Conservation (phyloP, 1,140 invertebrate genomes). For the Drosophila equinoxialis region DNA sequence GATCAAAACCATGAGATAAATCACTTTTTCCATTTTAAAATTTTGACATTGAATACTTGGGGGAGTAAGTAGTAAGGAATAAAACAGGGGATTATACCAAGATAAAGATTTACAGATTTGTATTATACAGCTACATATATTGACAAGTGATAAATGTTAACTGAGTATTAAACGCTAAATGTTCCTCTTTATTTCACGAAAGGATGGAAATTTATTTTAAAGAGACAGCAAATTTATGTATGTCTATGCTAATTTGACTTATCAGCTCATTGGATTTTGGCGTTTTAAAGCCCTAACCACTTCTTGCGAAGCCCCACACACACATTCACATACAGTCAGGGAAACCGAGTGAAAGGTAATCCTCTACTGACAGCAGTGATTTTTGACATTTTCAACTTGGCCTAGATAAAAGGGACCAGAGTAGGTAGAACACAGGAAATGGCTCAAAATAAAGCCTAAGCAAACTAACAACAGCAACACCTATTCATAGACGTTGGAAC, state of each 20-base stretch:
- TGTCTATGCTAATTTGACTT: conserved; percentile 71
- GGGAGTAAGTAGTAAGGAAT: no score
- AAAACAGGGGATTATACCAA: neutral
- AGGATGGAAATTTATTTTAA: conserved; percentile 29
- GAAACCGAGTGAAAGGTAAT: conserved; percentile 31
- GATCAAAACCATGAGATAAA: neutral
- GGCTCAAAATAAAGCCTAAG: conserved; percentile 67
- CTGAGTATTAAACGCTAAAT: conserved; percentile 40
- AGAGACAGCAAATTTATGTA: conserved; percentile 36
- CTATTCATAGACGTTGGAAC: conserved; percentile 12
- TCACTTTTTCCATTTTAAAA: neutral
- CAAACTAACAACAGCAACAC: conserved; percentile 67
- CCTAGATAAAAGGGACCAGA: conserved; percentile 1
- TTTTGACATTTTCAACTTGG: conserved; percentile 63
- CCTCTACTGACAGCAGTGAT: conserved; percentile 52
- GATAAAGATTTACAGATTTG: conserved; percentile 11
- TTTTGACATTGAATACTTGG: neutral
- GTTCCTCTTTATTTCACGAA: conserved; percentile 52
- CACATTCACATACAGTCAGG: conserved; percentile 13
- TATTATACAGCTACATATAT: conserved; percentile 21
- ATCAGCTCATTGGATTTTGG: conserved; percentile 47
- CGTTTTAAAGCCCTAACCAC: conserved; percentile 45
- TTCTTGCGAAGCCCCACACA: neutral
- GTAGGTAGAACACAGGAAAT: conserved; percentile 32
- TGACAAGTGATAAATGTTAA: conserved; percentile 39